These are phyloP conservation scores for Norana najaformis DNA, from an alignment of 2,888 invertebrate species.

Conservation along the genomic window DNA sequence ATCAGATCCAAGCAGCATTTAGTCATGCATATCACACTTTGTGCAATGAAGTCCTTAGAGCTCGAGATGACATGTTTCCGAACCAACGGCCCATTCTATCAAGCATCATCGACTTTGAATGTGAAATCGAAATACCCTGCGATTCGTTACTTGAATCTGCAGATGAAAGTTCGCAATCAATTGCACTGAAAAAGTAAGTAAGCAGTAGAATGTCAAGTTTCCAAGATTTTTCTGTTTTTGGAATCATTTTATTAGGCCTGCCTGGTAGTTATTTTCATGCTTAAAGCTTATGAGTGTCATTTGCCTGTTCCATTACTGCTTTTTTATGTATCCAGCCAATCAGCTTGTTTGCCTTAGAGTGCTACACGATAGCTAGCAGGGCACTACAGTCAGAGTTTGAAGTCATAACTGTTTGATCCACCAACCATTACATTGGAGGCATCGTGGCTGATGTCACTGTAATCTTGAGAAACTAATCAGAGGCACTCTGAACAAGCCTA, in stretches of 20 bases:
- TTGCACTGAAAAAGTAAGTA: background rate
- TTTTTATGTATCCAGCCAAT: background rate
- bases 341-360: too few relatives aligned
- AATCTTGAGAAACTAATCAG: too few relatives aligned
- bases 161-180: background rate
- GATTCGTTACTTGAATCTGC: background rate
- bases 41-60: background rate
- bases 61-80: background rate
- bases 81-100: background rate
- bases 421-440: too few relatives aligned
- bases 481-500: too few relatives aligned
- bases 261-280: background rate
- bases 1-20: conserved; percentile 32
- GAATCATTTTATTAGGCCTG: background rate
- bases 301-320: background rate
- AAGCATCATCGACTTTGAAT: background rate
- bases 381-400: background rate
- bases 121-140: background rate
- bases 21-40: conserved; percentile 29
- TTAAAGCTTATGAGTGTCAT: background rate
- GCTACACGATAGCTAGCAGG: background rate
- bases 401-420: background rate
- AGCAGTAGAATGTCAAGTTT: background rate
- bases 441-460: background rate
- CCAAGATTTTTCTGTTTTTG: background rate